Evolutionary conservation across 1,140 invertebrate species (phyloP).

Genomic region (Zaprionus capensis): DNA sequence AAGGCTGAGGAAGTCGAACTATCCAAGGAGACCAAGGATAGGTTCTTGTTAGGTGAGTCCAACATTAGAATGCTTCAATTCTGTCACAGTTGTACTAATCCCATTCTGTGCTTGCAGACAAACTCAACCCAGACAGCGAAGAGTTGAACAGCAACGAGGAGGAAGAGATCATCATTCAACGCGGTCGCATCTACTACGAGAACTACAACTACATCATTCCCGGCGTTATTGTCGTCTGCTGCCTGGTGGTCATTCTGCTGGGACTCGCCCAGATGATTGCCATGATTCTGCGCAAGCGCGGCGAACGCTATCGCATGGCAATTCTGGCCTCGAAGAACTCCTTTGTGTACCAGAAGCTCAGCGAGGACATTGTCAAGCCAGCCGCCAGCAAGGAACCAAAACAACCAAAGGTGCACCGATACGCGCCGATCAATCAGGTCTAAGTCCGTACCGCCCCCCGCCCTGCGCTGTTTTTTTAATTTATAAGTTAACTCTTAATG

Average conservation of each 20-base stretch:
- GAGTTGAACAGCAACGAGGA: slow-evolving; percentile 66
- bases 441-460: slow-evolving; percentile 56
- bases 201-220: slow-evolving; percentile 85
- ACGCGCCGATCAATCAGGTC: slow-evolving; percentile 85
- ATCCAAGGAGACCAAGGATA: slow-evolving; percentile 81
- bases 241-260: slow-evolving; percentile 85
- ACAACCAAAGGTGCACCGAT: slow-evolving; percentile 86
- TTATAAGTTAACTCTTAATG: slow-evolving; percentile 79
- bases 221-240: slow-evolving; percentile 84
- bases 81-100: neutral
- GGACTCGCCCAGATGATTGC: slow-evolving; percentile 85
- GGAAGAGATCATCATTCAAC: slow-evolving; percentile 84
- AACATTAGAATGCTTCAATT: neutral
- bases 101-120: slow-evolving; percentile 46
- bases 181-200: slow-evolving; percentile 84
- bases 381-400: slow-evolving; percentile 83
- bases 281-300: slow-evolving; percentile 85
- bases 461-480: slow-evolving; percentile 79
- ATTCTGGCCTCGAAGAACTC: slow-evolving; percentile 82
- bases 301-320: slow-evolving; percentile 86
- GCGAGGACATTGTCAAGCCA: slow-evolving; percentile 85
- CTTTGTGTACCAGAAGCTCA: slow-evolving; percentile 86
- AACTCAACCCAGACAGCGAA: slow-evolving; percentile 62
- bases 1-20: slow-evolving; percentile 78
- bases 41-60: slow-evolving; percentile 70